Conservation (phyloP, 2,888 invertebrate species). For the Cephus sareptanus region DNA sequence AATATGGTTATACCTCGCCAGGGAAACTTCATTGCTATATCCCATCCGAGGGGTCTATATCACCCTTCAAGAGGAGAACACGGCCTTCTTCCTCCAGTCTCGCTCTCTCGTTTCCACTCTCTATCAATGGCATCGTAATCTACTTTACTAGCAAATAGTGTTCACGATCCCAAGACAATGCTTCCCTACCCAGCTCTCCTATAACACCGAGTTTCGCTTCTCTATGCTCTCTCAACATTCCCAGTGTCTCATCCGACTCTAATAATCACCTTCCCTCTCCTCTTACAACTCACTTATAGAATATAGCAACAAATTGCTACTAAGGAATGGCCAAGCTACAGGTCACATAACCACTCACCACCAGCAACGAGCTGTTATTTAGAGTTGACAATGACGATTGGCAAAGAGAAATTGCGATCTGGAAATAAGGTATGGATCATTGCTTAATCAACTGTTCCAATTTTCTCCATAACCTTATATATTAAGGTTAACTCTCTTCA, state of each 20-base stretch:
- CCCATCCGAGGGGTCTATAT: slow-evolving; percentile 48
- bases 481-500: neutral
- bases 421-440: neutral
- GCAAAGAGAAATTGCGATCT: too few species aligned
- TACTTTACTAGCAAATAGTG: slow-evolving; percentile 58
- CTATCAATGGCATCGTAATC: slow-evolving; percentile 58
- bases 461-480: neutral
- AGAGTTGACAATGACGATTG: neutral
- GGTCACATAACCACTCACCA: neutral
- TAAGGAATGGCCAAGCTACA: neutral
- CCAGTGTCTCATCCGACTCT: neutral
- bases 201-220: neutral
- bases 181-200: slow-evolving; percentile 32
- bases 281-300: neutral
- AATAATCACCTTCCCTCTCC: neutral
- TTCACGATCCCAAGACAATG: slow-evolving; percentile 52
- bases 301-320: neutral
- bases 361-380: neutral
- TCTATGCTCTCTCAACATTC: neutral
- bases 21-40: slow-evolving; percentile 55
- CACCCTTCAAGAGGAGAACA: slow-evolving; percentile 19
- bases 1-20: slow-evolving; percentile 55
- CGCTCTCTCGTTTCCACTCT: slow-evolving; percentile 36
- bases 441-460: neutral
- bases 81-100: slow-evolving; percentile 5